Percentiles rank a stretch among this genome's conserved stretches.
Conservation (phyloP, 2,113 vertebrate species). For the Alexandromys fortis region DNA sequence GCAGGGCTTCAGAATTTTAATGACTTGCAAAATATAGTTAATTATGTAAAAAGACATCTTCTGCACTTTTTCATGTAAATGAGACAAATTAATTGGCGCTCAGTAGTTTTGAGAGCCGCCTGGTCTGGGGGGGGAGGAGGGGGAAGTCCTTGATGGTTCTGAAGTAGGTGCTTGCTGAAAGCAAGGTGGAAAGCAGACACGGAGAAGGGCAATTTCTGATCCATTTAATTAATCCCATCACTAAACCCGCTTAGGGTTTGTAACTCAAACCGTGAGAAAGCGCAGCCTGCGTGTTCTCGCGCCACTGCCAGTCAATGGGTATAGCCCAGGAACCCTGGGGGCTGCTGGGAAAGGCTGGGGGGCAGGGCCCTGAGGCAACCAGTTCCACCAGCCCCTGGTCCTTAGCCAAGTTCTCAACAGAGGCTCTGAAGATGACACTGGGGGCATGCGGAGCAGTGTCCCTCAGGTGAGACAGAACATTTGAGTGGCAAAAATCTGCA, state of each 20-base stretch:
- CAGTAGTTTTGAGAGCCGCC: constrained; percentile 43
- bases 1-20: constrained; percentile 75
- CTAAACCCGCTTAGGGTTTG: background rate
- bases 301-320: background rate
- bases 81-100: constrained; percentile 75
- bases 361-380: background rate
- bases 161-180: constrained; percentile 49
- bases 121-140: background rate
- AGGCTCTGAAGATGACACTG: background rate
- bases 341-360: background rate
- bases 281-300: background rate
- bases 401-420: background rate
- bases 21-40: constrained; percentile 80
- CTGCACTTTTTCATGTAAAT: constrained; percentile 80
- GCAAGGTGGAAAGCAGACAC: constrained; percentile 44
- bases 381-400: background rate
- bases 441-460: background rate
- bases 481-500: background rate
- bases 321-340: background rate
- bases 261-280: constrained; percentile 76
- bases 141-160: background rate
- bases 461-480: background rate
- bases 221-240: constrained; percentile 46
- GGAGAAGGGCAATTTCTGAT: constrained; percentile 5
- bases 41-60: constrained; percentile 79